Conservation (phyloP, 2,888 invertebrate species). For the Nomada goodeniana region DNA sequence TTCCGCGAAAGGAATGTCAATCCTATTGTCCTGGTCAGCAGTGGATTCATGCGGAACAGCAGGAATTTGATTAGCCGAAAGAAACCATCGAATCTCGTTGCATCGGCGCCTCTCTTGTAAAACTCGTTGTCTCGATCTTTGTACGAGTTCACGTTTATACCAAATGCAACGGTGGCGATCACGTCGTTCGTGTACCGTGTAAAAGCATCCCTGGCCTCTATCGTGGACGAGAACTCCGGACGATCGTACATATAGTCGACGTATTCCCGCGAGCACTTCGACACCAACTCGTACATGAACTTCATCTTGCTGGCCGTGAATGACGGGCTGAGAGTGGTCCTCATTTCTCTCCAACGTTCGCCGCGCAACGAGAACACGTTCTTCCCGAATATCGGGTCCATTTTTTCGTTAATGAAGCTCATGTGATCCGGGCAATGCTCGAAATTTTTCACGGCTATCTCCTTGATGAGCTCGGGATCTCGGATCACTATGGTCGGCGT, state of each 20-base stretch:
- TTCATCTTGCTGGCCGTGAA: conserved; percentile 81
- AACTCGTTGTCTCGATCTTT: conserved; percentile 86
- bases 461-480: conserved; percentile 78
- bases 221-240: conserved; percentile 72
- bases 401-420: conserved; percentile 72
- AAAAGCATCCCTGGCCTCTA: conserved; percentile 85
- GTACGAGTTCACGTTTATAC: conserved; percentile 86
- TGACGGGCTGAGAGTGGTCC: conserved; percentile 75
- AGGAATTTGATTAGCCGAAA: conserved; percentile 59
- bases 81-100: conserved; percentile 56
- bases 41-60: conserved; percentile 56
- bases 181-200: conserved; percentile 87
- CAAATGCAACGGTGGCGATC: conserved; percentile 87
- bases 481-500: conserved; percentile 74
- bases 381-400: conserved; percentile 77
- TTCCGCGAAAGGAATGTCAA: conserved; percentile 56
- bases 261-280: conserved; percentile 73
- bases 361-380: conserved; percentile 78
- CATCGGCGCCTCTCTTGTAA: conserved; percentile 81
- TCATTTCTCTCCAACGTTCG: conserved; percentile 78
- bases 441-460: conserved; percentile 76
- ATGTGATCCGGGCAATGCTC: conserved; percentile 77
- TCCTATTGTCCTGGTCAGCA: conserved; percentile 46
- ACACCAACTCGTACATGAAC: conserved; percentile 74
- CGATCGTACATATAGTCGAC: conserved; percentile 69